Conservation (phyloP, 2,888 invertebrate species). For the Smittia aterrima region DNA sequence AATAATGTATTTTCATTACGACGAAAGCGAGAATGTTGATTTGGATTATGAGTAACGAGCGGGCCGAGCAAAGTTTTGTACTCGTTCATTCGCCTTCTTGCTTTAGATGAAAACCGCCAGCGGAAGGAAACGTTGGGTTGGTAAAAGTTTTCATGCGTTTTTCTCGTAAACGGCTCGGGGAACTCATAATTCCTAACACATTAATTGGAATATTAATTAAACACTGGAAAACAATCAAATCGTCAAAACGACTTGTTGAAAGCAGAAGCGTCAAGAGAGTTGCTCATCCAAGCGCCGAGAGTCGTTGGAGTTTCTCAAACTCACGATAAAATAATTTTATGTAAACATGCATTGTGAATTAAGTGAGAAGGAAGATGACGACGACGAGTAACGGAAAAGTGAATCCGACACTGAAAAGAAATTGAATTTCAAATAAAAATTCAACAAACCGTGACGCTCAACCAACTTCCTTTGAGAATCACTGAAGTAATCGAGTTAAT, state of each 20-base stretch:
- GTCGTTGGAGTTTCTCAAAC: not conserved
- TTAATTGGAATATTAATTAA: slow-evolving; percentile 31
- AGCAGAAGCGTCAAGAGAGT: not conserved
- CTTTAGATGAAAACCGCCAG: slow-evolving; percentile 7
- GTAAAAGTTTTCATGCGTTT: slow-evolving; percentile 9
- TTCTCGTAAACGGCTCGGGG: not conserved
- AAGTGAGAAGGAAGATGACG: not conserved
- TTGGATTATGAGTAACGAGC: slow-evolving; percentile 21
- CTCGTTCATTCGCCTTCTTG: not conserved
- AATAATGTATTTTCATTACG: slow-evolving; percentile 34
- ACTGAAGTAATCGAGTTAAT: not conserved
- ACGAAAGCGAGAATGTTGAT: slow-evolving; percentile 11
- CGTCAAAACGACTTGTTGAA: slow-evolving; percentile 36
- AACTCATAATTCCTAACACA: slow-evolving; percentile 11
- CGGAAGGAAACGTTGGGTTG: slow-evolving; percentile 36
- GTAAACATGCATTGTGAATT: slow-evolving; percentile 39
- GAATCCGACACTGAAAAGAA: not conserved
- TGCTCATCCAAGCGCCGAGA: slow-evolving; percentile 10
- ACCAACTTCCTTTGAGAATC: slow-evolving; percentile 30
- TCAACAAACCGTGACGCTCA: slow-evolving; percentile 37
- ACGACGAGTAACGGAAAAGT: not conserved
- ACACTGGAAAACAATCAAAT: slow-evolving; percentile 36
- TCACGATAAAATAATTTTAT: slow-evolving; percentile 4
- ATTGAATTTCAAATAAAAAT: not conserved
- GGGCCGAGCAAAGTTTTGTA: slow-evolving; percentile 16